Evolutionary conservation across 1,140 invertebrate genomes (phyloP).

Genomic region (Lasaia peninsularis): DNA sequence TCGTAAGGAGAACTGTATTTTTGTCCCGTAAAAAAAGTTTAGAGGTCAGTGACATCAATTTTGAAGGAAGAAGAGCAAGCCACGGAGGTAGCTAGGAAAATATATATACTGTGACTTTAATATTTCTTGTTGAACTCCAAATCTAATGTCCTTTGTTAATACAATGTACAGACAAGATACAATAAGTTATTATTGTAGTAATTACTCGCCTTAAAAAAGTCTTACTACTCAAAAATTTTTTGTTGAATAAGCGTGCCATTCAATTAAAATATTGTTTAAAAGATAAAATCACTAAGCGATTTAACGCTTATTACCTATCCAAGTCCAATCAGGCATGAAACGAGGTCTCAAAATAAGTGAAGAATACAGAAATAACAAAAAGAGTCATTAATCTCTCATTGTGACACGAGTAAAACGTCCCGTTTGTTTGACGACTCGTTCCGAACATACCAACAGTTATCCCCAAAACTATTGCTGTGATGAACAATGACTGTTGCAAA

Average conservation of each 20-base stretch:
- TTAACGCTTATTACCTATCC: slow-evolving; percentile 61
- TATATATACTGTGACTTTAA: too few species aligned
- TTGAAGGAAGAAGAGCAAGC: too few species aligned
- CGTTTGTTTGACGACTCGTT: slow-evolving; percentile 65
- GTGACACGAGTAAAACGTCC: slow-evolving; percentile 56
- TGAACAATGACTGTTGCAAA: slow-evolving; percentile 59
- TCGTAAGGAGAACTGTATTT: too few species aligned
- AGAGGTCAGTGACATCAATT: too few species aligned
- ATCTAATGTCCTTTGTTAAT: too few species aligned
- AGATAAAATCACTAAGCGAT: slow-evolving; percentile 37
- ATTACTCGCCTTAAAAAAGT: neutral
- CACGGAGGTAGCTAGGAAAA: too few species aligned
- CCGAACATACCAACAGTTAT: slow-evolving; percentile 60
- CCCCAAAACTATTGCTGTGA: slow-evolving; percentile 67
- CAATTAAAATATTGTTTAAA: slow-evolving; percentile 8
- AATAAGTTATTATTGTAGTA: too few species aligned
- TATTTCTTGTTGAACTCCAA: too few species aligned
- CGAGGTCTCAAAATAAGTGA: slow-evolving; percentile 67
- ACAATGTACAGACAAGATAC: too few species aligned
- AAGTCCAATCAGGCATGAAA: slow-evolving; percentile 68
- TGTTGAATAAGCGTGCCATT: slow-evolving; percentile 1
- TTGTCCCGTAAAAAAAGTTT: too few species aligned
- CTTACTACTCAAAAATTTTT: neutral
- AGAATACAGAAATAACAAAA: slow-evolving; percentile 69
- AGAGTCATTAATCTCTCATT: slow-evolving; percentile 73